phyloP scores from a whole-genome alignment of 2,888 invertebrate species.

The Mythimna vitellina region DNA sequence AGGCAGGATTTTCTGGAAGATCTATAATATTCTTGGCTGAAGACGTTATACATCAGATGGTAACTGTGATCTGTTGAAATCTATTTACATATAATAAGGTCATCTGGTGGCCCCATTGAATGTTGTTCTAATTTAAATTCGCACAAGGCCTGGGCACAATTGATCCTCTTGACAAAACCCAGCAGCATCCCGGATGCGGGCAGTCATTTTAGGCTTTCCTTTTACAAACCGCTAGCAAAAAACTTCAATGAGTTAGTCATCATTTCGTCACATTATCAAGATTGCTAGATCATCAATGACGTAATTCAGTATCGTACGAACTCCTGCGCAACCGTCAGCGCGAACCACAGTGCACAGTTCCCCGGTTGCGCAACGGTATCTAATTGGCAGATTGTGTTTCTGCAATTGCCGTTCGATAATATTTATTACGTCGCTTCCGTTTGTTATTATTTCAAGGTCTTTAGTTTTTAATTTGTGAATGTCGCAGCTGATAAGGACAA shows the following conservation, averaged over 20 bases:
- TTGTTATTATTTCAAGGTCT: conserved; percentile 55
- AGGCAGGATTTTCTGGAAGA: not conserved
- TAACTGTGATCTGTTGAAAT: not conserved
- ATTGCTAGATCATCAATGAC: conserved; percentile 52
- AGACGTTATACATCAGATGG: not conserved
- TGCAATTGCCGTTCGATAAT: conserved; percentile 56
- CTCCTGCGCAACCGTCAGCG: conserved; percentile 50
- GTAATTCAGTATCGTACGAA: conserved; percentile 48
- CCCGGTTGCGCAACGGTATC: conserved; percentile 60
- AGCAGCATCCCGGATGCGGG: conserved; percentile 34
- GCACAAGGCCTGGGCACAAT: conserved; percentile 20
- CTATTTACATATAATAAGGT: conserved; percentile 9
- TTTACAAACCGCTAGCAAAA: conserved; percentile 31
- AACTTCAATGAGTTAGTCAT: conserved; percentile 39
- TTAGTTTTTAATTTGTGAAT: conserved; percentile 37
- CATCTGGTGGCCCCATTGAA: not conserved
- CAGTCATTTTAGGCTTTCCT: conserved; percentile 1
- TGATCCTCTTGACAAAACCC: conserved; percentile 3
- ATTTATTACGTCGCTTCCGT: conserved; percentile 54
- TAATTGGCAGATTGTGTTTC: conserved; percentile 61
- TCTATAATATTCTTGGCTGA: not conserved
- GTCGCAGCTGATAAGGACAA: conserved; percentile 44
- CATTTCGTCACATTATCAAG: conserved; percentile 49
- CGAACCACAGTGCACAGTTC: conserved; percentile 34
- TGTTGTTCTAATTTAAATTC: conserved; percentile 14